Evolutionary conservation across 2,797 vertebrate genomes (phyloP).

Genomic region (Scarus forsteni): DNA sequence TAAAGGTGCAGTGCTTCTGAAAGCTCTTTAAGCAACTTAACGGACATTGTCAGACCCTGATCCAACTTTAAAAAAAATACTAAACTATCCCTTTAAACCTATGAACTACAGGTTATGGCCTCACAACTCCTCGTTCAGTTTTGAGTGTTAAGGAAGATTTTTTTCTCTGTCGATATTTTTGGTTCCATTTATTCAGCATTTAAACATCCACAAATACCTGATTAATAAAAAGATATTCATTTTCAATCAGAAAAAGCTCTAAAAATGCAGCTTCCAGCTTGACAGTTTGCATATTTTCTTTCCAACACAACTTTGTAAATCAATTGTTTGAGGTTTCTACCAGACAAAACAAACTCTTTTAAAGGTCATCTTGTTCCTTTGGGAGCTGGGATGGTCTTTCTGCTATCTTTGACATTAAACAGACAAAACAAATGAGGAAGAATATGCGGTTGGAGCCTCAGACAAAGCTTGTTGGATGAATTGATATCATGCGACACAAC

Average conservation of each 20-base stretch:
- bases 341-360: slow-evolving; percentile 21
- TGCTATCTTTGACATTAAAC: not conserved
- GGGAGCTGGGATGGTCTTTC: not conserved
- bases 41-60: too few relatives aligned
- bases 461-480: not conserved
- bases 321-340: slow-evolving; percentile 3
- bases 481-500: slow-evolving; percentile 4
- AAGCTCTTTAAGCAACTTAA: too few relatives aligned
- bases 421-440: not conserved
- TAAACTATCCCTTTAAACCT: too few relatives aligned
- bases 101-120: too few relatives aligned
- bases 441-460: not conserved
- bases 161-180: too few relatives aligned
- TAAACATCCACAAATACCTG: too few relatives aligned
- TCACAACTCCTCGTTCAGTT: not conserved
- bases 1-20: too few relatives aligned
- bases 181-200: too few relatives aligned
- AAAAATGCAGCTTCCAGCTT: too few relatives aligned
- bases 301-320: not conserved
- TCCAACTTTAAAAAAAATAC: too few relatives aligned
- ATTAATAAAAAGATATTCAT: too few relatives aligned
- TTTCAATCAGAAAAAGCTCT: too few relatives aligned
- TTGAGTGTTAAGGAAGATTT: not conserved
- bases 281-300: not conserved
- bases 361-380: not conserved